Base-by-base conservation (phyloP, 2,797 vertebrate species). In the Anniella stebbinsi region DNA sequence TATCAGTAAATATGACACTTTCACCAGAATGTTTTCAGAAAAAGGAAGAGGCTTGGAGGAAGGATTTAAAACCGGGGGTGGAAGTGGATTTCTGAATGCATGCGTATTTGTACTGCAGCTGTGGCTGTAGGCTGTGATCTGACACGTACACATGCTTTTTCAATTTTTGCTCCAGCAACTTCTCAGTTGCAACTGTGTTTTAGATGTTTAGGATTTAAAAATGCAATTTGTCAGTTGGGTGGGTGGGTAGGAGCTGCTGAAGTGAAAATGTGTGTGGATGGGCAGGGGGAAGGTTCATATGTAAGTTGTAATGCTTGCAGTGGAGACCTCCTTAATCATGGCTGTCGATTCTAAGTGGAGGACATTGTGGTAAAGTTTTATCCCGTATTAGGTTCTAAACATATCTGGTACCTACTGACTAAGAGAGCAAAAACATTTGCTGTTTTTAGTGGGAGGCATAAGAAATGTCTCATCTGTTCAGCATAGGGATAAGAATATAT, bases 361-460 rank as follows among this genome's bases (percentile, higher is more conserved):
- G n/a, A 76, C 66, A 75, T 28, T 63, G 51, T 1, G 17, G 33
- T 38, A 28, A 54, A 15, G 63, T 17, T 45, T 81, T 75, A 38
- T 25, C 21, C 17, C 23, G 18, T 33, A 17, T 2, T 41, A 86
- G 12, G 13, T 57, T 85, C 33, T 85, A 33, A 81, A 78, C 66
- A 25, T 69, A 38, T 67, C 38, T 33, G 15, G 33, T 76, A 18
- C 6, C 18, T 38, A 54, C 4, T 70, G 48, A 17, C 28, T 57
- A 60, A 67, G n/a, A n/a, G 10, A 80, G 41, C 38, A 73, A 81
- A 41, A 76, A 33, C 23, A 45, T 54, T 4, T 17, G 25, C n/a
- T 84, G 76, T 67, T 45, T 88, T 86, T 67, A 45, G 36, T 81
- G 63, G 89, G 28, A 41, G 84, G 28, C 3, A 92, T 86, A 87